phyloP scores from a whole-genome alignment of 2,888 invertebrate species.

The Trachelus tabidus region DNA sequence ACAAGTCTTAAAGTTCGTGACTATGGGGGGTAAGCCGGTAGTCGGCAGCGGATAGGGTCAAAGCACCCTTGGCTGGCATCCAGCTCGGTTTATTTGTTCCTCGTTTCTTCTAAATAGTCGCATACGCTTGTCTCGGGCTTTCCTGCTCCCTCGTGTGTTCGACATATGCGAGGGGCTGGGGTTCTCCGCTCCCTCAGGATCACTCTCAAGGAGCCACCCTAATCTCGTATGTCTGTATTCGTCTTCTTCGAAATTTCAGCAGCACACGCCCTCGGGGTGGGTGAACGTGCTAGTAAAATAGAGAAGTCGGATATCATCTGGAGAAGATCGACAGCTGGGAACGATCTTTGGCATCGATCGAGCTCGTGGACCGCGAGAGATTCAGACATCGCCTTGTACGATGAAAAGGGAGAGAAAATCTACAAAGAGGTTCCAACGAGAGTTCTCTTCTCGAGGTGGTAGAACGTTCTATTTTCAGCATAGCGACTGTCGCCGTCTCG shows the following conservation, averaged over 20 bases:
- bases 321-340: conserved; percentile 2
- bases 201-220: not conserved
- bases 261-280: not conserved
- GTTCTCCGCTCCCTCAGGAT: not conserved
- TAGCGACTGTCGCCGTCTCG: conserved; percentile 48
- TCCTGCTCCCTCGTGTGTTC: not conserved
- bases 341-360: not conserved
- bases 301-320: not conserved
- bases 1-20: not conserved
- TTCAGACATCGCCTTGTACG: not conserved
- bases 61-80: conserved; percentile 42
- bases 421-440: not conserved
- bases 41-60: conserved; percentile 23
- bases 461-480: conserved; percentile 39
- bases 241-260: not conserved
- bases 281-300: not conserved
- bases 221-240: not conserved
- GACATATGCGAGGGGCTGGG: conserved; percentile 6
- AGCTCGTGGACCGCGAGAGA: not conserved
- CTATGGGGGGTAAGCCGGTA: conserved; percentile 17
- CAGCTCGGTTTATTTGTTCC: conserved; percentile 38
- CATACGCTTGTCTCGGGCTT: conserved; percentile 11
- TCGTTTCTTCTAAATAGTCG: conserved; percentile 28
- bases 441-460: not conserved
- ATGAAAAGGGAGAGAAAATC: not conserved